Evolutionary conservation across 1,140 invertebrate species (phyloP).

Genomic region (Telenomus remus): DNA sequence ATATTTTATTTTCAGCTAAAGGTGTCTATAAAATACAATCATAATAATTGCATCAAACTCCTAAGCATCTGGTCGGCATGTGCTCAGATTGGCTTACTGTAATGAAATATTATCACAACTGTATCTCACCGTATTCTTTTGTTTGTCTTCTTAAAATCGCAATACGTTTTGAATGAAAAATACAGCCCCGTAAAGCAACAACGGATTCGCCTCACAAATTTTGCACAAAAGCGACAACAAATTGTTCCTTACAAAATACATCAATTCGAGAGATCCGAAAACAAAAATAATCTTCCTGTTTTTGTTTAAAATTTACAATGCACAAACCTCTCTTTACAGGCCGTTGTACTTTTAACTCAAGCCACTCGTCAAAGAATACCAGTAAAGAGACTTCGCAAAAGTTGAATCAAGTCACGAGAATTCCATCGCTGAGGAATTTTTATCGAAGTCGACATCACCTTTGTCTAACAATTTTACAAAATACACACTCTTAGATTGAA

Average conservation of each 20-base stretch:
- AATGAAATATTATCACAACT: conserved; percentile 56
- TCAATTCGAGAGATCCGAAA: too few relatives aligned
- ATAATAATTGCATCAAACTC: conserved; percentile 55
- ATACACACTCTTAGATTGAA: conserved; percentile 8
- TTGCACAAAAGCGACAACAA: background rate
- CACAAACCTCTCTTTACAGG: conserved; percentile 6
- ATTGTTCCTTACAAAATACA: too few relatives aligned
- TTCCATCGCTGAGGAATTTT: conserved; percentile 10
- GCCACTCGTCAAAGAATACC: conserved; percentile 15
- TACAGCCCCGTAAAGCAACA: conserved; percentile 19
- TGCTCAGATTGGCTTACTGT: conserved; percentile 37
- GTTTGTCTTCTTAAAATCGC: conserved; percentile 2
- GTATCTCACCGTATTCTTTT: conserved; percentile 43
- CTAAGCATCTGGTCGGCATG: conserved; percentile 29
- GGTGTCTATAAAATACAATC: conserved; percentile 49
- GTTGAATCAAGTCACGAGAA: conserved; percentile 14
- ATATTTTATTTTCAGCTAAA: conserved; percentile 54
- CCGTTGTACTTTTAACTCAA: conserved; percentile 19
- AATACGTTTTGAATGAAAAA: conserved; percentile 14
- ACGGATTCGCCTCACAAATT: background rate
- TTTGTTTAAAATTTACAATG: conserved; percentile 3
- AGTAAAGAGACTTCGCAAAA: conserved; percentile 19
- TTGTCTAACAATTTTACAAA: conserved; percentile 12
- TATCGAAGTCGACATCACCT: background rate
- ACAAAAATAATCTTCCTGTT: too few relatives aligned